Base-by-base conservation (phyloP, 2,113 vertebrate genomes). In the Siniperca chuatsi region DNA sequence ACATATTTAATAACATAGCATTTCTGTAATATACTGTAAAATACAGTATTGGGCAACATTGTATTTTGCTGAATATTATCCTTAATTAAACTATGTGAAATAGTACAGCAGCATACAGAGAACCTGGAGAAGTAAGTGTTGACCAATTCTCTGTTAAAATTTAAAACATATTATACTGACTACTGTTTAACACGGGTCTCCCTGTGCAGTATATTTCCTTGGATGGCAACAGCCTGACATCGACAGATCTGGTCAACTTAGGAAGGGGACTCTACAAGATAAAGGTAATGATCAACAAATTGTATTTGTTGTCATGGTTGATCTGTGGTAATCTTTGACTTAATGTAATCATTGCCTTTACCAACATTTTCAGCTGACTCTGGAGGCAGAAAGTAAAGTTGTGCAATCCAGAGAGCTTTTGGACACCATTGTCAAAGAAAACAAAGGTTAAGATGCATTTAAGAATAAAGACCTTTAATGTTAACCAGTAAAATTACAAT, bases 251-350 rank as follows among this genome's bases (percentile, higher is more conserved):
- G 92, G 96, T 99, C 78, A 96, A 93, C 89, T 93, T 99, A 91
- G 98, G 98, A 90, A 96, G 95, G 88, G 97, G 98, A 35, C 94
- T 86, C 79, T 99, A 96, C 95, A 99, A 98, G 94, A 99, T 99
- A 94, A 99, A 98, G 97, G 98, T 99, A 96, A 91, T 80, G 67
- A 87, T 88, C 65, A 54, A 78, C 64, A 83, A 78, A 29, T 9
- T 72, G 23, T 12, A 6, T n/a, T 68, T 72, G 52, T 50, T 71
- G 57, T 81, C 40, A 64, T 42, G 25, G 57, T 75, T 75, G 2
- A 9, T 46, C 40, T 25, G 35, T 61, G 76, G 15, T 90, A 85
- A 90, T 90, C 54, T 71, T 87, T 90, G 65, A 89, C 74, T 84
- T n/a, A 10, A 42, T 2, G 0, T 57, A 54, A 79, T 85, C 67